Conservation (phyloP, 2,797 vertebrate species). For the Cryptoprocta ferox region DNA sequence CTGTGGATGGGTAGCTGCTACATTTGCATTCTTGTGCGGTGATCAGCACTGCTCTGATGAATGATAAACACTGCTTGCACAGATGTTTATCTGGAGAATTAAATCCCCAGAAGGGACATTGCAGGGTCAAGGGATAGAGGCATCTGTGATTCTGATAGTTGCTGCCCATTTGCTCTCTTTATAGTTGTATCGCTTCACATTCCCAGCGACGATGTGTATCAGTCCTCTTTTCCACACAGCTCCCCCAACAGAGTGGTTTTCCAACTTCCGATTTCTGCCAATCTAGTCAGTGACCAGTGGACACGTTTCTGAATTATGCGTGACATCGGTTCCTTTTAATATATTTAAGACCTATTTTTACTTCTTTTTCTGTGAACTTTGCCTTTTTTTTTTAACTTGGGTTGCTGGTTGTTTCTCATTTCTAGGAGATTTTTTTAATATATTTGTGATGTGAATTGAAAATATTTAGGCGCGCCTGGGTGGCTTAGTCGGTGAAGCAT, state of each 20-base stretch:
- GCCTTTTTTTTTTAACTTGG: not conserved
- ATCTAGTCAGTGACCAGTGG: not conserved
- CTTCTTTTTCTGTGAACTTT: not conserved
- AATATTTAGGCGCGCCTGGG: not conserved
- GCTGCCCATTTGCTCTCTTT: not conserved
- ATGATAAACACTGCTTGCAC: not conserved
- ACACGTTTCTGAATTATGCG: not conserved
- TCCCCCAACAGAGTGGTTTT: not conserved
- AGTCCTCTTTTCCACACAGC: not conserved
- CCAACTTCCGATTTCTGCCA: not conserved
- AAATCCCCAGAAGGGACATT: not conserved
- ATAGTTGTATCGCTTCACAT: not conserved
- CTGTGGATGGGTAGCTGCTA: not conserved
- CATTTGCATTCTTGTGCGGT: not conserved
- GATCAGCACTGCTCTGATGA: not conserved
- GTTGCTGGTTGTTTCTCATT: no score
- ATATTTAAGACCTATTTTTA: not conserved
- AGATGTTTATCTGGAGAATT: not conserved
- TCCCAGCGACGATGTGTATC: not conserved
- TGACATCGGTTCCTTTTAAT: not conserved
- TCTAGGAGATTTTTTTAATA: no score
- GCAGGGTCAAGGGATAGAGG: not conserved
- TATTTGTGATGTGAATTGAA: no score
- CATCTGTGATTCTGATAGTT: not conserved
- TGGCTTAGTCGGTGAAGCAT: no score